Base-by-base conservation (phyloP, 2,888 invertebrate genomes). In the Tuta absoluta region DNA sequence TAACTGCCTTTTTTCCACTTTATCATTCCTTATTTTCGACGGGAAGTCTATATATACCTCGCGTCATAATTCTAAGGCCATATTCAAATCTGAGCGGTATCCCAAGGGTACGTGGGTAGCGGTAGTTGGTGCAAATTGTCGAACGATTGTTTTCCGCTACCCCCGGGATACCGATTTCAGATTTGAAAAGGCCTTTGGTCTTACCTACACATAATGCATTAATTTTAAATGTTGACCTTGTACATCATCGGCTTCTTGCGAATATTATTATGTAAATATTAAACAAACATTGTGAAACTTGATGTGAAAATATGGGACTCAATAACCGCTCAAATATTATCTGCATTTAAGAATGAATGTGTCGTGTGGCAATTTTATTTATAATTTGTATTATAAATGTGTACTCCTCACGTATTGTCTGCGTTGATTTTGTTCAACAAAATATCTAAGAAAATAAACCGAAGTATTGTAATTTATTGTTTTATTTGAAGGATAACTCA, bases 261-360 rank as follows among this genome's bases (percentile, higher is more conserved):
- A 51, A 51, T 21, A 51, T 56, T 28, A 51, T 28, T 64, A 37
- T 63, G 60, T 63, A 56, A 37, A 66, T 62, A 56, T 41, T 38
- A 56, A 53, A 62, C 14, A 37, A 28, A 5, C 8, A 41, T n/a
- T 41, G 33, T 41, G n/a, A 14, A 14, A 1, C 3, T n/a, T n/a
- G 14, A 41, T n/a, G 41, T 12, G 41, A 14, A n/a, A 41, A 41
- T 57, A 64, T 37, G 69, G 71, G 67, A 73, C 67, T 68, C 70
- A 75, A 76, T 77, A 74, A 76, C 74, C 76, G 85, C 83, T 84
- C 84, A 85, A 85, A 80, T 77, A 76, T 72, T 77, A 77, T 72
- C 72, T 85, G 84, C 82, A 82, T 85, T 84, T 84, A 80, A 75
- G 72, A 76, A 75, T 78, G 75, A 69, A 74, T 71, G 74, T 78